phyloP scores from a whole-genome alignment of 2,797 vertebrate genomes.

The Coranthus polyacanthus region DNA sequence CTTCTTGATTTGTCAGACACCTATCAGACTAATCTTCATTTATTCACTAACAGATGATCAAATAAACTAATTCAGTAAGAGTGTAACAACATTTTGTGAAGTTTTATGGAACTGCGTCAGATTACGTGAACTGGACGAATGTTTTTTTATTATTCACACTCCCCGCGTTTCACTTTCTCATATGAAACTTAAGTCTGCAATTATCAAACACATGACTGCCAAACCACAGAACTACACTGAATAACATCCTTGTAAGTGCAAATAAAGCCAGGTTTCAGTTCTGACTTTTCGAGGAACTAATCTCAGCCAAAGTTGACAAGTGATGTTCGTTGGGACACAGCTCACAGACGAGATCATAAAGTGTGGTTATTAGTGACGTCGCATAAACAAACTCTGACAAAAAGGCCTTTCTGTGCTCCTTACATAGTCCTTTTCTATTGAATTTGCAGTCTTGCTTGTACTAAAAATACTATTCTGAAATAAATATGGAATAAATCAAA shows the following conservation, averaged over 20 bases:
- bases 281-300: conserved; percentile 1
- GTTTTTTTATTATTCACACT: no score
- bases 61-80: no score
- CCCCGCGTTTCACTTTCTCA: no score
- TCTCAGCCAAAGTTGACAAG: background rate
- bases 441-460: background rate
- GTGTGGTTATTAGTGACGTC: background rate
- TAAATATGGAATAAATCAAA: no score
- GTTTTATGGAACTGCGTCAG: no score
- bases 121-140: no score
- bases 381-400: background rate
- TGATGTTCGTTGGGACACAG: background rate
- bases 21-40: no score
- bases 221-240: conserved; percentile 9
- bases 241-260: background rate
- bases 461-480: no score
- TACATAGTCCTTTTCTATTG: background rate
- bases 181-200: no score
- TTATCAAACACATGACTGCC: background rate
- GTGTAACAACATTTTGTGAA: no score
- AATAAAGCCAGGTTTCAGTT: conserved; percentile 25
- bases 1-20: no score
- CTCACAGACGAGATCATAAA: background rate
- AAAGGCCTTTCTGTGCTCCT: background rate
- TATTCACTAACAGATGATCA: no score